Percentiles rank a stretch among this genome's conserved stretches.
Conservation (phyloP, 2,113 vertebrate species). For the Podarcis cretensis region DNA sequence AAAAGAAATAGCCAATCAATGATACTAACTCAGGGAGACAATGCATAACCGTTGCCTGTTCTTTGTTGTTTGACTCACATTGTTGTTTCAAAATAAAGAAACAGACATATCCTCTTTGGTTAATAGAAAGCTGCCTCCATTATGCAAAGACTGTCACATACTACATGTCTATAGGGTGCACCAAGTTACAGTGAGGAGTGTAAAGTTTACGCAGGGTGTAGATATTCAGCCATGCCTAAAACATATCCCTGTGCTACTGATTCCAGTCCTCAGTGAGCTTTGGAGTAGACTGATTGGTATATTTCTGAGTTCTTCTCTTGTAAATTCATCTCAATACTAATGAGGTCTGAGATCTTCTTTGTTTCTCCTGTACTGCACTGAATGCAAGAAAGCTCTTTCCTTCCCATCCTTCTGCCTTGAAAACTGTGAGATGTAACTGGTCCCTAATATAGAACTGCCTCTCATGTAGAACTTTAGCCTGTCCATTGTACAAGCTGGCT, state of each 20-base stretch:
- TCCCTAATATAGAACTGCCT: not conserved
- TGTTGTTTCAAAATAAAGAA: conserved; percentile 42
- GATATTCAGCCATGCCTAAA: not conserved
- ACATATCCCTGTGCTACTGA: not conserved
- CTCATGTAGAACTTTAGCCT: not conserved
- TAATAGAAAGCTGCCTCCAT: conserved; percentile 11
- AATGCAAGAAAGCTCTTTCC: not conserved
- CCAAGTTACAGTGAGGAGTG: conserved; percentile 31
- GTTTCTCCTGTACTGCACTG: not conserved
- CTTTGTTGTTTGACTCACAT: conserved; percentile 30
- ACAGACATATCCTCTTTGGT: conserved; percentile 8
- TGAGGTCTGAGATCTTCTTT: not conserved
- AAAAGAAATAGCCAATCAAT: conserved; percentile 10
- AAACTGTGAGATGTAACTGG: not conserved
- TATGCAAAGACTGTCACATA: not conserved
- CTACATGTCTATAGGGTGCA: not conserved
- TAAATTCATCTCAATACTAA: not conserved
- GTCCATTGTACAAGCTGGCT: not conserved
- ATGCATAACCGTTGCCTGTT: not conserved
- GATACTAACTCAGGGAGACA: conserved; percentile 2
- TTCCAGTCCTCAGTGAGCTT: not conserved
- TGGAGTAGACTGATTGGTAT: not conserved
- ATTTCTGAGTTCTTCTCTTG: not conserved
- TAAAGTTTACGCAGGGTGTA: not conserved
- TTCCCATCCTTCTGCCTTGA: not conserved